Base-by-base conservation (phyloP, 2,113 vertebrate species). In the Hirundichthys speculiger region DNA sequence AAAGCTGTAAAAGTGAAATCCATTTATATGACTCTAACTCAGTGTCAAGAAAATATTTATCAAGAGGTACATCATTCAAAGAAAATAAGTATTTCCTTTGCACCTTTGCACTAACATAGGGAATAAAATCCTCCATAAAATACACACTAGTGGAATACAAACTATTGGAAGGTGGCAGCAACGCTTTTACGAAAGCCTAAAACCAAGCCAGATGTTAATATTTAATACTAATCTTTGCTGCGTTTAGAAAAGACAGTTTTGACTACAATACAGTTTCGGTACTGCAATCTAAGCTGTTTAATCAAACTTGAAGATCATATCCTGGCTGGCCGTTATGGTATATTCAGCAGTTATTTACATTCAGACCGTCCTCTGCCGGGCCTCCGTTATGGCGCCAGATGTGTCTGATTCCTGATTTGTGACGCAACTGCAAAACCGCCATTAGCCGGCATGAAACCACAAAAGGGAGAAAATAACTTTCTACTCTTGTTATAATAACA, bases 381-480 rank as follows among this genome's bases (percentile, higher is more conserved):
- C 71, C 65, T 77, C 64, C 14, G 14, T 34, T 58, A 72, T 62
- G 81, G 79, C 79, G 72, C 84, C 86, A 83, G 55, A 80, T 71
- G 71, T 68, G 79, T 80, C 77, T 71, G 72, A 84, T 69, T 75
- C 59, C 39, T 78, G 64, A 86, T 88, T 84, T 82, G 76, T 78
- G 86, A 82, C 61, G 83, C 81, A 86, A 71, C 79, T 59, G 66
- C 60, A 16, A 81, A 82, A 70, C 79, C 51, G 34, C 83, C 58
- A 78, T 81, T 86, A 85, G 63, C 71, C 80, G 48, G 83, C 64
- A 48, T 76, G 71, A 85, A 88, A 86, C 80, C 90, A 75, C 78
- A 77, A 76, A 64, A 79, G 70, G 70, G 69, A 74, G 78, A 82
- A 79, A 78, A 75, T 67, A 55, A 30, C 73, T 73, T 56, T 59